Evolutionary conservation across 2,113 vertebrate genomes (phyloP).

Genomic region (Galbula dea): DNA sequence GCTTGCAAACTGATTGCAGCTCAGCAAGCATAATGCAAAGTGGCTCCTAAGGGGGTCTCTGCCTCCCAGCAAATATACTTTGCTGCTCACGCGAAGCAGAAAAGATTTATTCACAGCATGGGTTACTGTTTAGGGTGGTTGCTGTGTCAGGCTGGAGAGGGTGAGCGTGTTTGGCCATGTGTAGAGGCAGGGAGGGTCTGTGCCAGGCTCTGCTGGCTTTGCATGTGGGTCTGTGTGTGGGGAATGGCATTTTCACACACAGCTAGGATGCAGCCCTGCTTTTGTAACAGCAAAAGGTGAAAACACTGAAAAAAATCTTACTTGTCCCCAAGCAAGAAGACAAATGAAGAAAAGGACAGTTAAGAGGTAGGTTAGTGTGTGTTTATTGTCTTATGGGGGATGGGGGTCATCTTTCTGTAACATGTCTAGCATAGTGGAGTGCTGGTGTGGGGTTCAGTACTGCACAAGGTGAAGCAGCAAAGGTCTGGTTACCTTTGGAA

Average conservation of each 20-base stretch:
- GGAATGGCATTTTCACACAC: neutral
- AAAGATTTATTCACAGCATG: neutral
- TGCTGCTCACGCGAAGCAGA: neutral
- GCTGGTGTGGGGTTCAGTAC: neutral
- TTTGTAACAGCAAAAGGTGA: neutral
- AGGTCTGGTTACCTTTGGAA: neutral
- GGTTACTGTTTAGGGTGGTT: neutral
- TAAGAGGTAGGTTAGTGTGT: neutral
- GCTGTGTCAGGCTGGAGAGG: neutral
- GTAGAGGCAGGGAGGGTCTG: neutral
- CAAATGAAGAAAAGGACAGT: neutral
- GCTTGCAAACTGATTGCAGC: neutral
- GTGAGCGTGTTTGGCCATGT: neutral
- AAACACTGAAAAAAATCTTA: neutral
- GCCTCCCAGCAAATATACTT: neutral
- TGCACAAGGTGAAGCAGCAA: neutral
- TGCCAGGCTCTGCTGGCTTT: neutral
- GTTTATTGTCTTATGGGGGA: neutral
- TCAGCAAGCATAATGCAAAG: neutral
- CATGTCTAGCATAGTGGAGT: neutral
- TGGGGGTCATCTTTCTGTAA: neutral
- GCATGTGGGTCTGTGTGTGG: neutral
- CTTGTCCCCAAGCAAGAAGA: neutral
- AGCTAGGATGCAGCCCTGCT: neutral
- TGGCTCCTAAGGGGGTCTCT: neutral